A percentile compares a stretch with the other conserved stretches of the same genome.
phyloP scores from a whole-genome alignment of 2,797 vertebrate genomes.

The Sardinella longiceps region DNA sequence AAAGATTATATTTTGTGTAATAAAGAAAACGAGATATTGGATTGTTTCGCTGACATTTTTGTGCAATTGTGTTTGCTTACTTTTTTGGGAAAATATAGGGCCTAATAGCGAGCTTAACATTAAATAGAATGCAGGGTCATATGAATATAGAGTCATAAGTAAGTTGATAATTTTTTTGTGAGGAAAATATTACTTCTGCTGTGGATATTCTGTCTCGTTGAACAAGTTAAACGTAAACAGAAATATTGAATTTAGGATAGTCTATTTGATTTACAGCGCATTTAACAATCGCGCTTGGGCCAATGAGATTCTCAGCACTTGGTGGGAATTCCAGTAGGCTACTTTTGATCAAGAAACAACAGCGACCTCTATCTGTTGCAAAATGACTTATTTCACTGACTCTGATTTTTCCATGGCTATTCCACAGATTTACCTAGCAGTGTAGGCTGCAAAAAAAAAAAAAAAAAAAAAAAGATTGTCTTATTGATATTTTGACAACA shows the following conservation, averaged over 20 bases:
- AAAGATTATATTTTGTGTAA: conserved; percentile 66
- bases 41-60: neutral
- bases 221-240: neutral
- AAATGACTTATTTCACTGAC: neutral
- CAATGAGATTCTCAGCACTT: neutral
- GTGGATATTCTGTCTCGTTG: neutral
- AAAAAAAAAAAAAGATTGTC: neutral
- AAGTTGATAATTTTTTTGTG: neutral
- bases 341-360: conserved; percentile 4
- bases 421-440: neutral
- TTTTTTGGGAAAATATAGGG: neutral
- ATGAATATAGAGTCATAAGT: neutral
- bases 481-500: neutral
- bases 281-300: neutral
- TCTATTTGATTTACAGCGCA: neutral
- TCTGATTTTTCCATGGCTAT: neutral
- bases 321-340: neutral
- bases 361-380: conserved; percentile 47
- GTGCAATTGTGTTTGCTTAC: neutral
- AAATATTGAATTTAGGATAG: neutral
- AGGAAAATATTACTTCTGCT: neutral
- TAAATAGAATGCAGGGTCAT: neutral
- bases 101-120: neutral
- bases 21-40: conserved; percentile 57
- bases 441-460: neutral